Conservation (phyloP, 2,797 vertebrate species). For the Liasis olivaceus region DNA sequence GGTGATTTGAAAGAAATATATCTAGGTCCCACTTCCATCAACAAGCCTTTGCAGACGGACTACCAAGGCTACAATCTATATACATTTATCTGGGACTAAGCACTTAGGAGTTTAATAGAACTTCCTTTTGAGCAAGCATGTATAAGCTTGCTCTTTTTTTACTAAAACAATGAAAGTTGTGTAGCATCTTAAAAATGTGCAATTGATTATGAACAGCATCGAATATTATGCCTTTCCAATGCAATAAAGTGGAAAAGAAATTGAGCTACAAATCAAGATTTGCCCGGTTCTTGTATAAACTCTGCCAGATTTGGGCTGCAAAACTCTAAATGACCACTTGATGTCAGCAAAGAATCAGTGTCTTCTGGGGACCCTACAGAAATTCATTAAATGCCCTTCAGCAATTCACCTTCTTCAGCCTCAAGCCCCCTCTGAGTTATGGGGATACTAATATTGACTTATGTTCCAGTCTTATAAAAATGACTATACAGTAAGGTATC, state of each 20-base stretch:
- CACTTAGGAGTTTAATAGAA: not conserved
- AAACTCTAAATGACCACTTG: not conserved
- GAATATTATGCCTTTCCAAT: not conserved
- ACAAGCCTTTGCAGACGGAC: not conserved
- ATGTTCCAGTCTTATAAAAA: not conserved
- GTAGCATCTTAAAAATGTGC: not conserved
- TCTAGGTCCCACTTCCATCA: not conserved
- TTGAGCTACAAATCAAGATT: not conserved
- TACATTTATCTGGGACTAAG: not conserved
- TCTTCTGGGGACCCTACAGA: not conserved
- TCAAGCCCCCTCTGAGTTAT: not conserved
- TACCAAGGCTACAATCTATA: not conserved
- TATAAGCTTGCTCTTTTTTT: not conserved
- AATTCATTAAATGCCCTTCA: not conserved
- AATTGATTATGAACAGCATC: not conserved
- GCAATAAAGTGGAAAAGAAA: not conserved
- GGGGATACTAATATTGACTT: not conserved
- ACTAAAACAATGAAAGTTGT: not conserved
- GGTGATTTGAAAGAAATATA: not conserved
- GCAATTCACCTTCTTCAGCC: not conserved
- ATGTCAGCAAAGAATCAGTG: not conserved
- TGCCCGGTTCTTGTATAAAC: no score
- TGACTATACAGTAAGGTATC: not conserved
- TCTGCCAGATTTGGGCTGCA: not conserved
- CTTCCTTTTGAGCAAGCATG: not conserved